Conservation (phyloP, 1,140 invertebrate genomes). For the Drosophila lacertosa region DNA sequence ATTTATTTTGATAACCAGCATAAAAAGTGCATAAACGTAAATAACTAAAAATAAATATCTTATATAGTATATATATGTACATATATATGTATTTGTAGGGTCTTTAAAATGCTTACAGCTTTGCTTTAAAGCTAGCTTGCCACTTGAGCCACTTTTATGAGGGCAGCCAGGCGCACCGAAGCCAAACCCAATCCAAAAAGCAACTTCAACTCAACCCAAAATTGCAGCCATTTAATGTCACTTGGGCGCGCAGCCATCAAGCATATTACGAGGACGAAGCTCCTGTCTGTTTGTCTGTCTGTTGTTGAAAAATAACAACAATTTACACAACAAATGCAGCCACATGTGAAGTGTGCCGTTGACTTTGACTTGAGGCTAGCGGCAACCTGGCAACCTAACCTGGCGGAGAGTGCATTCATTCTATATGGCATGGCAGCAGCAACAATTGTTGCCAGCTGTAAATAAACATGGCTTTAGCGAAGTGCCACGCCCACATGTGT, state of each 20-base stretch:
- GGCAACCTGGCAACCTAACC: conserved; percentile 46
- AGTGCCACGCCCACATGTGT: conserved; percentile 46
- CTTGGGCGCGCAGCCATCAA: conserved; percentile 75
- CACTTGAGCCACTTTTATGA: conserved; percentile 75
- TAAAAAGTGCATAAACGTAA: conserved; percentile 53
- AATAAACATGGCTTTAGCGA: conserved; percentile 75
- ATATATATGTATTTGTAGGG: neutral
- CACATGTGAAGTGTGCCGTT: conserved; percentile 75
- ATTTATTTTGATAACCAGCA: conserved; percentile 70
- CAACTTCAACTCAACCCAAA: conserved; percentile 29
- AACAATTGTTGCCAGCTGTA: conserved; percentile 81
- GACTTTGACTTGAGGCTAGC: conserved; percentile 65
- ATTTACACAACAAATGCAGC: conserved; percentile 76
- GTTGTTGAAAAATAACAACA: conserved; percentile 68
- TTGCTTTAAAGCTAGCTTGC: conserved; percentile 56
- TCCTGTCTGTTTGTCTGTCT: conserved; percentile 23
- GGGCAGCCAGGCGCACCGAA: conserved; percentile 35
- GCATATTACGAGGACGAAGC: conserved; percentile 66
- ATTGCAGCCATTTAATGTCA: conserved; percentile 78
- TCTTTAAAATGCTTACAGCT: conserved; percentile 63
- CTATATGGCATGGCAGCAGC: conserved; percentile 64
- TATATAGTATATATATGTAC: conserved; percentile 3
- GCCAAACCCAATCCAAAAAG: conserved; percentile 8
- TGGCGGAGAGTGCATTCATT: conserved; percentile 65
- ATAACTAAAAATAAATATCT: conserved; percentile 46